phyloP scores from a whole-genome alignment of 2,797 vertebrate species.

The Tokudaia muenninki region DNA sequence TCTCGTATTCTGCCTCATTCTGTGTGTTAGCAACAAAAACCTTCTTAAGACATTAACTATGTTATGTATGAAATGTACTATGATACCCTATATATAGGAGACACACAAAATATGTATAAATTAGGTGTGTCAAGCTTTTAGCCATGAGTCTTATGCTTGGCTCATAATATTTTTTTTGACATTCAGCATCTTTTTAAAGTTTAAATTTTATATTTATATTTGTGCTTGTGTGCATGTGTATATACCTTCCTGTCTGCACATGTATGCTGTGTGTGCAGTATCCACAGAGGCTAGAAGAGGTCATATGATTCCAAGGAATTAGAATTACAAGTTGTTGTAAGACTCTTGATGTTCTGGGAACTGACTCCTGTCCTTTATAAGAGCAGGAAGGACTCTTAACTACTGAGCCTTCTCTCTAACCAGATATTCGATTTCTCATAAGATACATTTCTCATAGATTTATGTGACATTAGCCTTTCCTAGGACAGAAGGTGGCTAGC shows the following conservation, averaged over 20 bases:
- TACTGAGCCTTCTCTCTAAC: neutral
- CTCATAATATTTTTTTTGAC: neutral
- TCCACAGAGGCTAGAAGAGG: neutral
- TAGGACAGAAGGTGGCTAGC: neutral
- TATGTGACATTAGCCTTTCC: neutral
- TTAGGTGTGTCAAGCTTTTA: neutral
- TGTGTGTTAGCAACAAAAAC: neutral
- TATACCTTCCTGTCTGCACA: neutral
- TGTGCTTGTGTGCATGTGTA: neutral
- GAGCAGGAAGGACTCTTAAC: neutral
- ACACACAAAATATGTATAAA: neutral
- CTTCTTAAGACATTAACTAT: neutral
- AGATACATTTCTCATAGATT: neutral
- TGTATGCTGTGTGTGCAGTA: neutral
- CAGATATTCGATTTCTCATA: neutral
- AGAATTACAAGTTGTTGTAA: neutral
- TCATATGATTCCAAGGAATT: neutral
- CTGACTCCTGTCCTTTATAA: neutral
- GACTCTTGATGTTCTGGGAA: neutral
- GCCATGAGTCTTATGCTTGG: too few relatives aligned
- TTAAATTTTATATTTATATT: neutral
- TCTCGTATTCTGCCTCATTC: neutral
- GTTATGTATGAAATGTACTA: neutral
- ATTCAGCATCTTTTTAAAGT: neutral
- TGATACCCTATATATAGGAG: neutral